A percentile compares a stretch with the other conserved stretches of the same genome.
phyloP scores from a whole-genome alignment of 2,113 vertebrate genomes.

The Rynchops niger region DNA sequence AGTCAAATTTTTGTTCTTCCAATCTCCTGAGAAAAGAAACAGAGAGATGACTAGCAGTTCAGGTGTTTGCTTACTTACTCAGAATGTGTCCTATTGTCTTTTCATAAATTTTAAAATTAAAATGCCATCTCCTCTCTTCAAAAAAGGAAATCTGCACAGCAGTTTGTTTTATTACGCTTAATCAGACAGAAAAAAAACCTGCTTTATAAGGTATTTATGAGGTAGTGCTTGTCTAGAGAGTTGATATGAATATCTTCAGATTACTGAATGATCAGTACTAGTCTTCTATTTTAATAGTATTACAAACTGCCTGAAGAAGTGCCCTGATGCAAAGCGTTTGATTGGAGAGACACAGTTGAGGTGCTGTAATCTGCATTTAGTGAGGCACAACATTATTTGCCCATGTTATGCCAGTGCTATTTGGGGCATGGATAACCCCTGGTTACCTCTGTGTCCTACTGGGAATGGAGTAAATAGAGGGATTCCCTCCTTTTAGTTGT shows the following conservation, averaged over 20 bases:
- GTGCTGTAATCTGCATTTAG: background rate
- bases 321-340: background rate
- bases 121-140: background rate
- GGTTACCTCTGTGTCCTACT: background rate
- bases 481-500: background rate
- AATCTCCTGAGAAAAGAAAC: background rate
- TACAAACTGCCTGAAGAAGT: background rate
- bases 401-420: background rate
- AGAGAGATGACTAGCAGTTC: background rate
- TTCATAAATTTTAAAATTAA: background rate
- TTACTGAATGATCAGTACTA: background rate
- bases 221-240: background rate
- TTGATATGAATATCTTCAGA: background rate
- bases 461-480: background rate
- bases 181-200: background rate
- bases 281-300: background rate
- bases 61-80: background rate
- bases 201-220: background rate
- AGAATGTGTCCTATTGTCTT: background rate
- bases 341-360: background rate
- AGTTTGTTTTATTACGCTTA: background rate
- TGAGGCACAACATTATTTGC: background rate
- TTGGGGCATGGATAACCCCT: background rate
- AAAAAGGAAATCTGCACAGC: background rate
- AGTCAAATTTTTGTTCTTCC: background rate